These are phyloP conservation scores for Nephrocerus scutellatus DNA, from an alignment of 2,888 invertebrate species.

Conservation along the genomic window DNA sequence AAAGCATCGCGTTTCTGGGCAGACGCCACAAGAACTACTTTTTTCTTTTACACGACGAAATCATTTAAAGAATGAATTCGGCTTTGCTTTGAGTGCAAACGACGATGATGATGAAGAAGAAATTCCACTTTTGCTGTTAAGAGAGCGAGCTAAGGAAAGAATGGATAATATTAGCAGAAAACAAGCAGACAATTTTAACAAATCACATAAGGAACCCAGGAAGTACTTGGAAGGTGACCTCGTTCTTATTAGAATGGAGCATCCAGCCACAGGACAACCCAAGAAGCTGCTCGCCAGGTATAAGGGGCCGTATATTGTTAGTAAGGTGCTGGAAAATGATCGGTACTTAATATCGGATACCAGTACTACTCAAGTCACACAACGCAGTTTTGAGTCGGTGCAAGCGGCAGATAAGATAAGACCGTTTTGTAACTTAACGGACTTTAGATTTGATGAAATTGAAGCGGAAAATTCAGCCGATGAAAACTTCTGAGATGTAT, in stretches of 20 bases:
- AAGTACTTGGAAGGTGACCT: conserved; percentile 9
- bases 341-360: conserved; percentile 8
- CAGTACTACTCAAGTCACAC: conserved; percentile 10
- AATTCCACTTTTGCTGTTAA: conserved; percentile 6
- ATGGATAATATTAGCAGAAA: conserved; percentile 7
- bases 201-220: conserved; percentile 3
- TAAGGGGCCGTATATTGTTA: conserved; percentile 10
- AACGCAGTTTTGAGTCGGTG: conserved; percentile 7
- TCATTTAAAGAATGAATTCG: conserved; percentile 14
- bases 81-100: conserved; percentile 8
- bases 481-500: too few relatives aligned
- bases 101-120: conserved; percentile 8
- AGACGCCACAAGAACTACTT: conserved; percentile 15
- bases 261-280: conserved; percentile 7
- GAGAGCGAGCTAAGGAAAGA: conserved; percentile 3
- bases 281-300: conserved; percentile 7
- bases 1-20: conserved; percentile 10
- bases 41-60: conserved; percentile 13
- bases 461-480: too few relatives aligned
- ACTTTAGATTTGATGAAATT: too few relatives aligned
- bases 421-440: conserved; percentile 7
- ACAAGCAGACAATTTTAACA: conserved; percentile 10
- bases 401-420: conserved; percentile 13
- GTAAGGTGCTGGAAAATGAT: conserved; percentile 6
- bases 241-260: conserved; percentile 7